These are phyloP conservation scores for Cynaeus angustus DNA, from an alignment of 2,888 invertebrate species.

Conservation along the genomic window DNA sequence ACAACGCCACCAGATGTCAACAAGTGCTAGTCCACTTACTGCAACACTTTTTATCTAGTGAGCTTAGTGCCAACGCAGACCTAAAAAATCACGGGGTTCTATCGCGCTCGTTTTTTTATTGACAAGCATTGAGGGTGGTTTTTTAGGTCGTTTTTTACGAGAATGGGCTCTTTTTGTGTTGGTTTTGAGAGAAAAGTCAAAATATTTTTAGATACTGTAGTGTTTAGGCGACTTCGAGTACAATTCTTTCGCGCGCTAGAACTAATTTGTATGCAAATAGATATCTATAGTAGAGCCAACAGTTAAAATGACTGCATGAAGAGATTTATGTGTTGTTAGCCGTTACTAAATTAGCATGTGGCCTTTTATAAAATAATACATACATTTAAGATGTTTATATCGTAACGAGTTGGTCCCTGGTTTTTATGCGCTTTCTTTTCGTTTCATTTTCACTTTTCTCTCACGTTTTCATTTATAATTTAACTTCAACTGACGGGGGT, in stretches of 20 bases:
- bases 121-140: slow-evolving; percentile 32
- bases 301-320: slow-evolving; percentile 46
- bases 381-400: slow-evolving; percentile 40
- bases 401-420: slow-evolving; percentile 23
- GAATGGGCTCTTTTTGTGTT: slow-evolving; percentile 21
- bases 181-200: slow-evolving; percentile 47
- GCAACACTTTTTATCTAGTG: slow-evolving; percentile 58
- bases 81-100: slow-evolving; percentile 29
- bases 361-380: slow-evolving; percentile 52
- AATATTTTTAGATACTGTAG: slow-evolving; percentile 43
- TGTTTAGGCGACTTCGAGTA: slow-evolving; percentile 21
- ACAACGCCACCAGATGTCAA: slow-evolving; percentile 89
- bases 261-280: slow-evolving; percentile 35
- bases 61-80: slow-evolving; percentile 67
- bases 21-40: slow-evolving; percentile 82
- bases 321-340: slow-evolving; percentile 53
- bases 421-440: slow-evolving; percentile 31
- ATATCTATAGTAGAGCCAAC: slow-evolving; percentile 37
- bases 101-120: neutral
- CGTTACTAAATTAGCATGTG: slow-evolving; percentile 55
- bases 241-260: slow-evolving; percentile 42
- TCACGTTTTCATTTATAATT: slow-evolving; percentile 25
- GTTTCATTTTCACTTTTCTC: slow-evolving; percentile 46
- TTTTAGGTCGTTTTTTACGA: slow-evolving; percentile 33
- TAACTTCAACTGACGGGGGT: slow-evolving; percentile 30